Evolutionary conservation across 2,113 vertebrate genomes (phyloP).

Genomic region (Chaetodon trifascialis): DNA sequence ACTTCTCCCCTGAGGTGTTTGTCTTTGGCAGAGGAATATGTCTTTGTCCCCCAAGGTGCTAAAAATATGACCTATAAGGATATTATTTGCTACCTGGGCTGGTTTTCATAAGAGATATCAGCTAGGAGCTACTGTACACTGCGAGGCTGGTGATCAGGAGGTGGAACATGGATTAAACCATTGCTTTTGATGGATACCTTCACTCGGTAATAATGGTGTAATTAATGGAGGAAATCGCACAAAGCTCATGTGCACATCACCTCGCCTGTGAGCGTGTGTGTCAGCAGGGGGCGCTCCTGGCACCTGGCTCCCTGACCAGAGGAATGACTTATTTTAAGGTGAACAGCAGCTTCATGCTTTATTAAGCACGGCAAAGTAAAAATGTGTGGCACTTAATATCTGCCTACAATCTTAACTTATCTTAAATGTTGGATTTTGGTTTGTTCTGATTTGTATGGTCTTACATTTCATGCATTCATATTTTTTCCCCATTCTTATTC

Average conservation of each 20-base stretch:
- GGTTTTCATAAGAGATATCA: conserved; percentile 63
- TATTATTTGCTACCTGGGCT: conserved; percentile 65
- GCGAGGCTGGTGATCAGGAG: conserved; percentile 11
- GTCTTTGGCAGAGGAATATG: conserved; percentile 74
- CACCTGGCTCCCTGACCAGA: conserved; percentile 59
- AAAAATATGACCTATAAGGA: conserved; percentile 75
- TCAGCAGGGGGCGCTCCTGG: conserved; percentile 82
- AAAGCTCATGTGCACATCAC: conserved; percentile 33
- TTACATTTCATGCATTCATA: background rate
- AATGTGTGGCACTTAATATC: conserved; percentile 15
- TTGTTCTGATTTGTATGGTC: background rate
- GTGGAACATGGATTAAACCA: conserved; percentile 32
- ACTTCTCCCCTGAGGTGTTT: conserved; percentile 73
- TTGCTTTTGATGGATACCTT: conserved; percentile 49
- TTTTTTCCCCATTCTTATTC: background rate
- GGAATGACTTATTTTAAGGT: conserved; percentile 57
- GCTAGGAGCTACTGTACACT: conserved; percentile 6
- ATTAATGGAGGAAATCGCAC: conserved; percentile 58
- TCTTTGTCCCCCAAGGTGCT: conserved; percentile 72
- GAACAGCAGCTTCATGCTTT: conserved; percentile 40
- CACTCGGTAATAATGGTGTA: conserved; percentile 38
- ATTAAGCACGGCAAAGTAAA: conserved; percentile 43
- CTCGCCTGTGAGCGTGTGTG: conserved; percentile 23
- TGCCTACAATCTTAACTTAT: background rate
- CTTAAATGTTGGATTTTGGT: background rate